phyloP scores from a whole-genome alignment of 1,140 invertebrate species.

The Maniola jurtina region DNA sequence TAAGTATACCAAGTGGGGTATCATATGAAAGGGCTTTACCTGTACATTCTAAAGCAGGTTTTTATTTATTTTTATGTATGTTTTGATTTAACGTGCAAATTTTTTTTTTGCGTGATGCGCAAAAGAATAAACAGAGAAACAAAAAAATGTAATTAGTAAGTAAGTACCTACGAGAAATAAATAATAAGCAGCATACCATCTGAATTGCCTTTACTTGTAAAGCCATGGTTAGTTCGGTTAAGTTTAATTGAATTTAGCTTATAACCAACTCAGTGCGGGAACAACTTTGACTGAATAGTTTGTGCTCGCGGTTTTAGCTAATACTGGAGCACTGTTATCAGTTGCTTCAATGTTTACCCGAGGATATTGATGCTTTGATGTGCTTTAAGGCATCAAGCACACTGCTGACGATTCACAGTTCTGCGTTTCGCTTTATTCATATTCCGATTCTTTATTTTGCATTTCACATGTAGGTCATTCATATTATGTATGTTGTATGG shows the following conservation, averaged over 20 bases:
- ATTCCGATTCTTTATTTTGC: no score
- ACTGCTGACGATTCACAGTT: no score
- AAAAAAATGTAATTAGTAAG: neutral
- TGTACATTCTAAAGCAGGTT: no score
- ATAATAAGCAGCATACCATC: neutral
- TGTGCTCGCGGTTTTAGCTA: slow-evolving; percentile 8
- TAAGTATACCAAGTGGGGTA: no score
- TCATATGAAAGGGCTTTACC: no score
- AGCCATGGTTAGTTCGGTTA: slow-evolving; percentile 31
- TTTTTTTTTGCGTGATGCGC: no score
- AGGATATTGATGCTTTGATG: slow-evolving; percentile 1
- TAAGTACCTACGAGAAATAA: neutral
- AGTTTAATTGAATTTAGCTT: slow-evolving; percentile 42
- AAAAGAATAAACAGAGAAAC: no score
- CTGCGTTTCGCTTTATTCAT: no score
- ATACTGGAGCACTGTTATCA: slow-evolving; percentile 1
- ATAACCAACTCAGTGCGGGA: slow-evolving; percentile 9
- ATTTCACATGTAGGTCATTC: no score
- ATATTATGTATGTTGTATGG: no score
- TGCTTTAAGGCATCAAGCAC: neutral
- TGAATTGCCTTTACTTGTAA: slow-evolving; percentile 23
- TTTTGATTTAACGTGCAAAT: no score
- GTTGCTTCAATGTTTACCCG: slow-evolving; percentile 1
- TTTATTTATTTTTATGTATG: no score
- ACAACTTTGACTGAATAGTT: slow-evolving; percentile 18